phyloP scores from a whole-genome alignment of 1,140 invertebrate genomes.

The Episyrphus balteatus region DNA sequence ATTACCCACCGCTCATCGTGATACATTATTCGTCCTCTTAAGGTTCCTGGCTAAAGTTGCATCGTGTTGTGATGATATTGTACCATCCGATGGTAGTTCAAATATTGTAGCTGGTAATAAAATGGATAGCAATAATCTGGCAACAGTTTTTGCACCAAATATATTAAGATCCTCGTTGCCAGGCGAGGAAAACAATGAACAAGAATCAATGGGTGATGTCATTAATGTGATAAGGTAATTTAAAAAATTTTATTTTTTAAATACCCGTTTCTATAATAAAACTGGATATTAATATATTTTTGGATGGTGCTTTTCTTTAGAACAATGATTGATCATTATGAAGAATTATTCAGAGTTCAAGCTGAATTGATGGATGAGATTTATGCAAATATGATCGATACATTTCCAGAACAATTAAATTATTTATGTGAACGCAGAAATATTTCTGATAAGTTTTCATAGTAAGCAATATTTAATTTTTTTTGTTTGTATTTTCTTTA shows the following conservation, averaged over 20 bases:
- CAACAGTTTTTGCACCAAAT: conserved; percentile 88
- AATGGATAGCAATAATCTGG: conserved; percentile 86
- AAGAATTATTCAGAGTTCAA: conserved; percentile 63
- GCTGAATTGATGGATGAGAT: conserved; percentile 73
- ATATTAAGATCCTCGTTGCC: conserved; percentile 64
- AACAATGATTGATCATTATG: conserved; percentile 67
- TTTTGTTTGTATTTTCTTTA: neutral
- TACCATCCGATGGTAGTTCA: conserved; percentile 11
- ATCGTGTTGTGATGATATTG: conserved; percentile 35
- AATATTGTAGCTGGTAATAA: conserved; percentile 63
- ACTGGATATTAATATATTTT: conserved; percentile 1
- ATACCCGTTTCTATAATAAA: neutral
- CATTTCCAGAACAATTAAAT: conserved; percentile 66
- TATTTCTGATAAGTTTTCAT: neutral
- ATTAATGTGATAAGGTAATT: conserved; percentile 65
- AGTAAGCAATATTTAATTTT: neutral
- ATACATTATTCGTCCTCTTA: conserved; percentile 73
- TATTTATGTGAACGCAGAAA: conserved; percentile 44
- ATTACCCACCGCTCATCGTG: conserved; percentile 72
- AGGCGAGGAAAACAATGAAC: conserved; percentile 9
- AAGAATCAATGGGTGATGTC: conserved; percentile 47
- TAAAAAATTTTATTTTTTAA: neutral
- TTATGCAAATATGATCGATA: conserved; percentile 73
- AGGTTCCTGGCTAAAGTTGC: conserved; percentile 72
- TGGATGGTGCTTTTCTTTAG: too few species aligned